Base-by-base conservation (phyloP, 23 tunicate genomes). In the Ascidia mentula region DNA sequence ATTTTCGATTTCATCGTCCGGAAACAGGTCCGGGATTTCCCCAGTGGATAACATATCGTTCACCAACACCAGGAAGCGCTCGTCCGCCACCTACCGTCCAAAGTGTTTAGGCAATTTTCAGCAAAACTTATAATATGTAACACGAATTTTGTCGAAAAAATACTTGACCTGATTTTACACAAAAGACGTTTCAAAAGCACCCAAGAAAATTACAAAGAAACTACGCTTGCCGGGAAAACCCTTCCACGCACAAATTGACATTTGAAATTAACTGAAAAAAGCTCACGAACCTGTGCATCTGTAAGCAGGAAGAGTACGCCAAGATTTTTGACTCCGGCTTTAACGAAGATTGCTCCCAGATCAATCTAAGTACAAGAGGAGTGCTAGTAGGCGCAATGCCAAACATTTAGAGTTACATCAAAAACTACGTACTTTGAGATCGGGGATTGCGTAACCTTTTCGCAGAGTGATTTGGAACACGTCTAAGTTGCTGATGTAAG, bases 381-480 rank as follows among this genome's bases (percentile, higher is more conserved):
- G 31, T 4, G 4, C 20, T 38, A 42, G 2, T 31, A 45, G 17
- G 24, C 24, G 24, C 24, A 53, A 3, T 53, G 53, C 53, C 12
- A 42, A 42, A 42, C 15, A 42, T 42, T 42, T 42, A 42, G 53
- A 9, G 12, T 9, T 42, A 42, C 15, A 42, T 42, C 53, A 9
- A 5, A 6, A 6, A 5, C 7, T 28, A 77, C 80, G 34, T 22
- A 89, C 94, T 80, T 95, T 95, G 22, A 95, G 69, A 78, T 95
- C 98, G 40, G 95, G 80, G 38, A 95, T 95, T 17, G 91, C 90
- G 73, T 95, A 95, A 9, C 98, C 98, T 89, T 95, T 95, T 37
- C 98, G 70, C 37, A 95, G 88, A 15, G 95, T 89, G 61, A 95
- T 95, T 69, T 95, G 98, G 91, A 95, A 95, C 37, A 95, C 98